Evolutionary conservation across 53 echinoderm and acorn worm species (phyloP).

Genomic region (Holothuria leucospilota): DNA sequence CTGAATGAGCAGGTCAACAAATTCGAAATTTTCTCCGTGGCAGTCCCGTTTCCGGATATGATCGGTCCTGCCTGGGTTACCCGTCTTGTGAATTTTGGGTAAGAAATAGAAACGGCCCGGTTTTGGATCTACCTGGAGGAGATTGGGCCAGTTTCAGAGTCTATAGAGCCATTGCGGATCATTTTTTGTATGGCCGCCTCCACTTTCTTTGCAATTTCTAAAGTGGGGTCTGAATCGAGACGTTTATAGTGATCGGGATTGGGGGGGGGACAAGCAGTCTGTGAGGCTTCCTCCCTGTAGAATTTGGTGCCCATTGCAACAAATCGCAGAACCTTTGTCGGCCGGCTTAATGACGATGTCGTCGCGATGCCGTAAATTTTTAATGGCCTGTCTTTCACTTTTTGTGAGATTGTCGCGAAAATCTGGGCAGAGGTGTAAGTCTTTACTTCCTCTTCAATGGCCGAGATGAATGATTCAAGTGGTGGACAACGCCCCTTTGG

Average conservation of each 20-base stretch:
- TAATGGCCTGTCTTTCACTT: conserved; percentile 5
- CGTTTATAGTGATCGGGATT: conserved; percentile 1
- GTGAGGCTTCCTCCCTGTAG: conserved; percentile 1
- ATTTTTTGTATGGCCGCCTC: conserved; percentile 2
- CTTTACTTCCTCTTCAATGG: conserved; percentile 19
- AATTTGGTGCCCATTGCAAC: conserved; percentile 31
- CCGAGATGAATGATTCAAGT: conserved; percentile 31
- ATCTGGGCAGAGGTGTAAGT: conserved; percentile 1
- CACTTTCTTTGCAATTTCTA: neutral
- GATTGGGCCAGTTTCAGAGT: neutral
- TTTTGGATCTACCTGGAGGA: conserved; percentile 22
- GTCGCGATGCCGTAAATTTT: conserved; percentile 13
- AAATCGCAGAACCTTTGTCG: conserved; percentile 43
- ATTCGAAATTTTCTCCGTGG: too few species aligned
- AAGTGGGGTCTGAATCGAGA: conserved; percentile 11
- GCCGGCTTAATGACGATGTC: conserved; percentile 20
- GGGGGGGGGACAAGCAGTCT: neutral
- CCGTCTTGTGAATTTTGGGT: conserved; percentile 2
- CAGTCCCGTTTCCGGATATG: too few species aligned
- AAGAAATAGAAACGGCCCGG: conserved; percentile 17
- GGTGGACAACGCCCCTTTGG: conserved; percentile 26
- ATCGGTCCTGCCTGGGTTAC: too few species aligned
- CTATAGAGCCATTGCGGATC: neutral
- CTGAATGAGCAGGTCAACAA: too few species aligned
- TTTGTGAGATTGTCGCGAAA: conserved; percentile 12